Conservation (phyloP, 1,140 invertebrate genomes). For the Drosophila tropicalis region DNA sequence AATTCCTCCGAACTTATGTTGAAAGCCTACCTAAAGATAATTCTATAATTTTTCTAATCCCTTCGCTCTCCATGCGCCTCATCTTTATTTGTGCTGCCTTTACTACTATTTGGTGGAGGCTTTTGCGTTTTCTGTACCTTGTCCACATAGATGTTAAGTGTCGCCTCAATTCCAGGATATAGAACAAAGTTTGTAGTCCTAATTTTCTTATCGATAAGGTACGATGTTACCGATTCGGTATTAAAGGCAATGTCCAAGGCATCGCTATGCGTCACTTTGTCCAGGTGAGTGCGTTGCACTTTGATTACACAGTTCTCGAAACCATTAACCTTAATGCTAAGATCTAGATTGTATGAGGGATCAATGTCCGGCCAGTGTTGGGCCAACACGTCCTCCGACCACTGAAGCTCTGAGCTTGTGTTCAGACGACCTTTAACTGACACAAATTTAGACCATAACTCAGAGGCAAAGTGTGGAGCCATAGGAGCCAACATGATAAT, state of each 20-base stretch:
- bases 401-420: conserved; percentile 85
- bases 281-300: conserved; percentile 84
- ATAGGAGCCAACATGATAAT: conserved; percentile 94
- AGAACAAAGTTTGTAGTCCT: conserved; percentile 75
- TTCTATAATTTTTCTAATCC: background rate
- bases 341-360: conserved; percentile 87
- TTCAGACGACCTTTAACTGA: conserved; percentile 85
- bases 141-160: conserved; percentile 79
- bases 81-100: conserved; percentile 30
- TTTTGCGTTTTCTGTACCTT: conserved; percentile 60
- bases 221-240: conserved; percentile 81
- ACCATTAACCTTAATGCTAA: conserved; percentile 87
- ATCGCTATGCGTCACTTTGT: conserved; percentile 84
- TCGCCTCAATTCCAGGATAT: conserved; percentile 78
- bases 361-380: conserved; percentile 94
- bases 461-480: conserved; percentile 94
- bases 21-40: background rate
- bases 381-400: conserved; percentile 87
- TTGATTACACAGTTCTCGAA: conserved; percentile 84
- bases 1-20: background rate
- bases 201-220: conserved; percentile 77
- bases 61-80: conserved; percentile 4
- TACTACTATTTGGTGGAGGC: conserved; percentile 6
- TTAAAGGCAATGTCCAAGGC: conserved; percentile 85
- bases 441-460: conserved; percentile 93